Conservation (phyloP, 2,888 invertebrate species). For the Chydorus sphaericus region DNA sequence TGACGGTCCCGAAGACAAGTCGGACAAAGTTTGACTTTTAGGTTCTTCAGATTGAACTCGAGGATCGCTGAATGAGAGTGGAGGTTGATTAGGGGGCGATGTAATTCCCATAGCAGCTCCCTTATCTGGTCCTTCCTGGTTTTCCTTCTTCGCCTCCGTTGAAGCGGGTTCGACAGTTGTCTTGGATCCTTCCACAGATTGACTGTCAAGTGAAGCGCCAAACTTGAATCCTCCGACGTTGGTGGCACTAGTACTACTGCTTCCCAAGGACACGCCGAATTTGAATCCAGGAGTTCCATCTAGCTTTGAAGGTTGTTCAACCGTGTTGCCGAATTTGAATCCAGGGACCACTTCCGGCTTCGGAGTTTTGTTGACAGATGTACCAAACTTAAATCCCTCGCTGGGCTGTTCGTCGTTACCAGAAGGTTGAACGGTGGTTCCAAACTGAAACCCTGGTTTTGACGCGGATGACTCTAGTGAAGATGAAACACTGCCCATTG, state of each 20-base stretch:
- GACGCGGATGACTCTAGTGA: no score
- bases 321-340: constrained; percentile 15
- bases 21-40: no score
- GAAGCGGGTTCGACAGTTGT: background rate
- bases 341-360: background rate
- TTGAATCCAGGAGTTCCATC: background rate
- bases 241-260: background rate
- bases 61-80: no score
- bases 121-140: background rate
- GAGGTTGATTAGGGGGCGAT: background rate
- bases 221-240: background rate
- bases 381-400: constrained; percentile 8
- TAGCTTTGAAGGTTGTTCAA: background rate
- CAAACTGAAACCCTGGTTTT: background rate
- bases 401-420: background rate
- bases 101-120: background rate
- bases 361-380: background rate
- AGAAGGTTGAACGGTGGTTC: no score
- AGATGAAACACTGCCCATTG: no score
- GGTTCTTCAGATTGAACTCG: no score
- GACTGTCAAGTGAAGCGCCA: background rate
- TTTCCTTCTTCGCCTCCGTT: background rate
- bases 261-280: background rate
- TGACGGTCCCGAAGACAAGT: no score
- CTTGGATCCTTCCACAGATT: background rate